A percentile compares a stretch with the other conserved stretches of the same genome.
phyloP scores from a whole-genome alignment of 92 coral and sea anemone species.

The Porites lobata region DNA sequence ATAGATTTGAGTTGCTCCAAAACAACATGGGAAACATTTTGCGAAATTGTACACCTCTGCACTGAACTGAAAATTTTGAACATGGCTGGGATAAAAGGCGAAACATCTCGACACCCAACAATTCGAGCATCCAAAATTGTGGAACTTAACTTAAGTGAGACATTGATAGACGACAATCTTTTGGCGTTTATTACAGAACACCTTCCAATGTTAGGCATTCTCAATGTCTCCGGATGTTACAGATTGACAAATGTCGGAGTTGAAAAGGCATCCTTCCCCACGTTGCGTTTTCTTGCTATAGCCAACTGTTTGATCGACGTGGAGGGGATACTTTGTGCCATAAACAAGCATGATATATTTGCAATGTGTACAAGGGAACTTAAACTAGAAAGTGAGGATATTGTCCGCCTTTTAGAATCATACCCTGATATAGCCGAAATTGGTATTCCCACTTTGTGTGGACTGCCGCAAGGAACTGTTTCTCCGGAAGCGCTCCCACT shows the following conservation, averaged over 20 bases:
- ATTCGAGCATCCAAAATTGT: slow-evolving; percentile 1
- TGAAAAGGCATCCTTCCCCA: neutral
- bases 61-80: slow-evolving; percentile 7
- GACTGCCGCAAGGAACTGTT: slow-evolving; percentile 9
- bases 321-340: neutral
- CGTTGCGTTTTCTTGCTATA: neutral
- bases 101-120: neutral
- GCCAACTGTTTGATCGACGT: neutral
- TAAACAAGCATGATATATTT: slow-evolving; percentile 16
- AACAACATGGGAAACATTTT: slow-evolving; percentile 11
- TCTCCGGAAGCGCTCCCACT: slow-evolving; percentile 9
- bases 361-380: slow-evolving; percentile 5
- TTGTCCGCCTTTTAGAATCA: neutral
- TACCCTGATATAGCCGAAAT: slow-evolving; percentile 16
- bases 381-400: slow-evolving; percentile 9
- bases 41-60: neutral
- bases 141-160: slow-evolving; percentile 24
- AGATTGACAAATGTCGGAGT: neutral
- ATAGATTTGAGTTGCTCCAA: slow-evolving; percentile 14
- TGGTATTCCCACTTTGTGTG: slow-evolving; percentile 26
- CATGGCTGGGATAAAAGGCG: slow-evolving; percentile 14
- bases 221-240: slow-evolving; percentile 9
- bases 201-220: slow-evolving; percentile 13
- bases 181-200: neutral
- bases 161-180: neutral